These are phyloP conservation scores for Spilogale gracilis DNA, from an alignment of 2,113 vertebrate genomes.

Conservation along the genomic window DNA sequence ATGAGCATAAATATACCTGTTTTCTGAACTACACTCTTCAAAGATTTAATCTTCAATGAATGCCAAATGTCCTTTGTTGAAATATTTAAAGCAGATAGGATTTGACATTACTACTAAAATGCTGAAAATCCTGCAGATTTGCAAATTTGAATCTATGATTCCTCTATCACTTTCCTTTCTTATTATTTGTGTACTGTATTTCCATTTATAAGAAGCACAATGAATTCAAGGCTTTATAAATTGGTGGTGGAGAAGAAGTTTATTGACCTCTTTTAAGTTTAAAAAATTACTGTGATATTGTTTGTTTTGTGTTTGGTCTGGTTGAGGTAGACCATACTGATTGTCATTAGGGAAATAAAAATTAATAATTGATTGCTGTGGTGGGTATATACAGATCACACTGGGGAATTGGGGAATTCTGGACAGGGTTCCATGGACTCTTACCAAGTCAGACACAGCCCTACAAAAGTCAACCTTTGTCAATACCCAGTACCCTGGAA, in stretches of 20 bases:
- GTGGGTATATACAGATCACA: not conserved
- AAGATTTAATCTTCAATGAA: slow-evolving; percentile 52
- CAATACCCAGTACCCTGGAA: not conserved
- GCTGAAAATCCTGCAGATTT: not conserved
- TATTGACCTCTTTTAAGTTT: not conserved
- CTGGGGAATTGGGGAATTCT: not conserved
- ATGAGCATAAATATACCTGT: not conserved
- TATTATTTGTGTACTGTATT: not conserved
- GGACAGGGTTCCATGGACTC: not conserved
- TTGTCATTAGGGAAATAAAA: not conserved
- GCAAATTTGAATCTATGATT: not conserved
- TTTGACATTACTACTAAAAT: slow-evolving; percentile 19
- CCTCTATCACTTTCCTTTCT: not conserved
- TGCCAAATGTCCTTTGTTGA: slow-evolving; percentile 30
- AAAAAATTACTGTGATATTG: not conserved
- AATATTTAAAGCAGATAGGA: slow-evolving; percentile 34
- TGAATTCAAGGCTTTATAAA: not conserved
- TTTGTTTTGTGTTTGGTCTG: not conserved
- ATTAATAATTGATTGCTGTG: not conserved
- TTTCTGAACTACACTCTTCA: not conserved
- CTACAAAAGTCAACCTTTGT: not conserved
- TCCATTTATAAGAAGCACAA: not conserved
- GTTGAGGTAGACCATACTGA: not conserved
- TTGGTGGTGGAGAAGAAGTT: not conserved
- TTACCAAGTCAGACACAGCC: not conserved